Base-by-base conservation (phyloP, 2,888 invertebrate species). In the Drosophila mercatorum region DNA sequence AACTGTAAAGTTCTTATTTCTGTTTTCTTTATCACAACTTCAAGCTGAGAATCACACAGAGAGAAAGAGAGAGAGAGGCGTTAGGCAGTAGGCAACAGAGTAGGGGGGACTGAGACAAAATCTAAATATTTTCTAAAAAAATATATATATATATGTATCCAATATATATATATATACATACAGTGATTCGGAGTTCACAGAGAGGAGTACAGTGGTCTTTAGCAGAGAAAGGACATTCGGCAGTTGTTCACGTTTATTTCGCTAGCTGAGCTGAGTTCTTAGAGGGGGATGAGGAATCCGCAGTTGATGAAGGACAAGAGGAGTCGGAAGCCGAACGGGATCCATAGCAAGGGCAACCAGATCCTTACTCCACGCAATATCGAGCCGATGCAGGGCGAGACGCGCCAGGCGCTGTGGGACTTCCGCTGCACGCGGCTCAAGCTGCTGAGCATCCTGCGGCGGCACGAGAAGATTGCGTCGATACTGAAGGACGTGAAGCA, bases 401-500 rank as follows among this genome's bases (percentile, higher is more conserved):
- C 8, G 4, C 38, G 22, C 3, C 22, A 40, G 3, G 40, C 49
- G 3, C 31, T 41, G 31, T 59, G 59, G 49, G 49, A 41, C 31
- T 59, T 59, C 4, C 40, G 17, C 1, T 41, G 59, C 49, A 41
- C 59, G 3, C 59, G 59, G 0, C 49, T 49, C 8, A 59, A 59
- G 59, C 40, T 59, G 40, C 40, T 49, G 31, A 59, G 28, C 14
- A 59, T 59, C 17, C 31, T 59, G 40, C 59, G 22, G 3, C 26
- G 59, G 8, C 59, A 59, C 40, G 59, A 59, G 49, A 49, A 14
- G 59, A 59, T 59, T 4, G 31, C 38, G 3, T 59, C 59, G 12
- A 59, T 59, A 4, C 10, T 59, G 31, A 10, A 31, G 40, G 49
- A 59, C 5, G 59, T 59, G 10, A 59, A 59, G 40, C 49, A 59